These are phyloP conservation scores for Aplodontia rufa DNA, from an alignment of 2,113 vertebrate species.

Conservation along the genomic window DNA sequence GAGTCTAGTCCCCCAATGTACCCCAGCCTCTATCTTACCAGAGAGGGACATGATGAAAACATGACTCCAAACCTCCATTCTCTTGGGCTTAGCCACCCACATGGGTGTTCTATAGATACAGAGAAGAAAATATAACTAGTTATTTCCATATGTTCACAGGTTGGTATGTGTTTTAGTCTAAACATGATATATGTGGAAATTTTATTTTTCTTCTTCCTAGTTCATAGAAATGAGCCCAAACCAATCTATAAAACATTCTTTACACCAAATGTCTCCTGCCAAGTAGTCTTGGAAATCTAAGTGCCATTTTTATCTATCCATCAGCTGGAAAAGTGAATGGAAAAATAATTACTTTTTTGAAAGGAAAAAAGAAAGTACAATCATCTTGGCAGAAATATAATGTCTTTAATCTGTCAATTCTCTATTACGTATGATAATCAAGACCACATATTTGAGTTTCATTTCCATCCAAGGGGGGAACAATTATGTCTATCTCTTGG, in stretches of 20 bases:
- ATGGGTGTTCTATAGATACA: not conserved
- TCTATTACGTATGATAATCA: slow-evolving; percentile 54
- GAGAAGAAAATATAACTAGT: not conserved
- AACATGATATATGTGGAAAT: not conserved
- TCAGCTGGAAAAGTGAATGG: slow-evolving; percentile 65
- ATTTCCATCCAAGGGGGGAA: slow-evolving; percentile 36
- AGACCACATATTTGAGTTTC: slow-evolving; percentile 62
- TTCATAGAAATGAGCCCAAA: slow-evolving; percentile 64
- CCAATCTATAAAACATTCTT: slow-evolving; percentile 43
- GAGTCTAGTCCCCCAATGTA: not conserved
- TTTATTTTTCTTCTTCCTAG: slow-evolving; percentile 43
- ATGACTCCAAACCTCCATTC: not conserved
- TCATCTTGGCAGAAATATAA: slow-evolving; percentile 51
- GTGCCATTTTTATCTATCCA: slow-evolving; percentile 59
- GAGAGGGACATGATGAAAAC: not conserved
- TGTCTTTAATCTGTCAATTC: slow-evolving; percentile 52
- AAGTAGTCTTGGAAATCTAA: slow-evolving; percentile 58
- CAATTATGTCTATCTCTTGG: slow-evolving; percentile 40
- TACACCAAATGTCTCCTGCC: slow-evolving; percentile 25
- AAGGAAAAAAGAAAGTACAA: slow-evolving; percentile 38
- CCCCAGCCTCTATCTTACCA: not conserved
- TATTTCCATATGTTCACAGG: not conserved
- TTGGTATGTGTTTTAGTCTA: slow-evolving; percentile 8
- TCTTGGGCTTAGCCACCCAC: not conserved
- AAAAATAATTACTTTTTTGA: slow-evolving; percentile 50